phyloP scores from a whole-genome alignment of 2,888 invertebrate species.

The Lithophane semibrunnea region DNA sequence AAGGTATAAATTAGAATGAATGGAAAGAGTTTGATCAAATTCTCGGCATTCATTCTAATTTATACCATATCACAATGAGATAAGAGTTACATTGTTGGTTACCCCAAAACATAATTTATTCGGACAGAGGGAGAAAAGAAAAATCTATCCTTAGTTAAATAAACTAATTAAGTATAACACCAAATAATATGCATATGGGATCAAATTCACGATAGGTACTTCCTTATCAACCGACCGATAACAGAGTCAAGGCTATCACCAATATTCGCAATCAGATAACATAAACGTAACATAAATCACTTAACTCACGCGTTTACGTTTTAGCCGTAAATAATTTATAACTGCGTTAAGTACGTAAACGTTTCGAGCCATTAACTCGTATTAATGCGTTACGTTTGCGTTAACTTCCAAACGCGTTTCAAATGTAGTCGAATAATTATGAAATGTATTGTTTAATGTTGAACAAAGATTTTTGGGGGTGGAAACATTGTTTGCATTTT shows the following conservation, averaged over 20 bases:
- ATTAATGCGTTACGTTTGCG: conserved; percentile 58
- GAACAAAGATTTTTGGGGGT: conserved; percentile 30
- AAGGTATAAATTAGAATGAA: too few species aligned
- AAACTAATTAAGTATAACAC: not conserved
- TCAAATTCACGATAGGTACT: conserved; percentile 15
- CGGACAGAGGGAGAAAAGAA: not conserved
- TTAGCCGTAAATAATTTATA: conserved; percentile 57
- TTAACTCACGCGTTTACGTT: conserved; percentile 45
- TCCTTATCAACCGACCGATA: conserved; percentile 36
- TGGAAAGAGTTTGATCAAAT: too few species aligned
- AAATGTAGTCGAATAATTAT: conserved; percentile 67
- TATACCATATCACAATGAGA: too few species aligned
- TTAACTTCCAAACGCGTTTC: conserved; percentile 52
- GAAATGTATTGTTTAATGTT: conserved; percentile 53
- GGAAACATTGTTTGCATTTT: conserved; percentile 22
- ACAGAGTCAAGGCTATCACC: conserved; percentile 32
- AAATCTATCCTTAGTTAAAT: not conserved
- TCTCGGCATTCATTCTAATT: too few species aligned
- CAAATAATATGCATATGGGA: not conserved
- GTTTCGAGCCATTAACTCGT: conserved; percentile 57
- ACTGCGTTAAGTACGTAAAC: conserved; percentile 54
- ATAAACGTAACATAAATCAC: conserved; percentile 38
- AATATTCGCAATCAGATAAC: conserved; percentile 35
- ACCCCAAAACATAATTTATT: too few species aligned
- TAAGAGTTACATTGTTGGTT: too few species aligned